phyloP scores from a whole-genome alignment of 2,113 vertebrate genomes.

The Rhea americana region DNA sequence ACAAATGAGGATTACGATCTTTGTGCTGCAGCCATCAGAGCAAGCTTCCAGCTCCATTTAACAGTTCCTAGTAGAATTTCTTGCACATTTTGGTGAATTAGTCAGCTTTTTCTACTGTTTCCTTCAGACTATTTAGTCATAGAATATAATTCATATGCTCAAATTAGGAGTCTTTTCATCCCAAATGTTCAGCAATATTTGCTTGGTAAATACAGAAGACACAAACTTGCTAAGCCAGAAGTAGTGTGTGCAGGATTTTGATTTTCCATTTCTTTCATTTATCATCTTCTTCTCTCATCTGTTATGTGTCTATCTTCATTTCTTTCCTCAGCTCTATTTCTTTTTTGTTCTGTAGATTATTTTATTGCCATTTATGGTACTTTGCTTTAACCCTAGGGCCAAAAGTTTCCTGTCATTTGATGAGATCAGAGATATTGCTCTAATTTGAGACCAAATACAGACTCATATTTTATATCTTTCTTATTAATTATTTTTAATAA shows the following conservation, averaged over 20 bases:
- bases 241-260: background rate
- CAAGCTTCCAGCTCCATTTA: background rate
- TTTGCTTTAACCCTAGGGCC: background rate
- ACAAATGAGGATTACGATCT: background rate
- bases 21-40: background rate
- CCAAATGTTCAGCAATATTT: background rate
- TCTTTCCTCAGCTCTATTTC: background rate
- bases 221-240: background rate
- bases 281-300: background rate
- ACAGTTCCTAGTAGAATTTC: background rate
- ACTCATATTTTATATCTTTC: background rate
- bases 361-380: background rate
- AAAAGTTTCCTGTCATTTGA: background rate
- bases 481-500: background rate
- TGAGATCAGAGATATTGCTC: background rate
- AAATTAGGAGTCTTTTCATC: background rate
- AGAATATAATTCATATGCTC: background rate
- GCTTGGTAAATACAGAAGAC: background rate
- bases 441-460: background rate
- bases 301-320: background rate
- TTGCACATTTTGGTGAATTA: background rate
- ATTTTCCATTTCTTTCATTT: background rate
- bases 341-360: background rate
- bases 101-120: background rate
- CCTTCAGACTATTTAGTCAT: background rate